A percentile compares a stretch with the other conserved stretches of the same genome.
These are phyloP conservation scores for Hyperoplus immaculatus DNA, from an alignment of 2,797 vertebrate species.

Conservation along the genomic window DNA sequence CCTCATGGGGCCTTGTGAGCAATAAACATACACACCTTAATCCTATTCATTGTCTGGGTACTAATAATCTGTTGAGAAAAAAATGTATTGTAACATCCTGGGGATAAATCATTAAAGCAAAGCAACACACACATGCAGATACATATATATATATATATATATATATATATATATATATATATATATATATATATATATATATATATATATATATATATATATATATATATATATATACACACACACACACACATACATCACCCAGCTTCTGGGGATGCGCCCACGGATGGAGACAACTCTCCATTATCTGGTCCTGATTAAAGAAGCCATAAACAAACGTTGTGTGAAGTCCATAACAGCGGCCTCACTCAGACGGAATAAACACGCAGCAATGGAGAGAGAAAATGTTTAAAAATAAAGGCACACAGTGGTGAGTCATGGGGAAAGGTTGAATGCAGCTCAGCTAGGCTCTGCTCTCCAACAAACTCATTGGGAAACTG, in stretches of 20 bases:
- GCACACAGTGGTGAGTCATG: conserved; percentile 79
- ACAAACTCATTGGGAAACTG: conserved; percentile 69
- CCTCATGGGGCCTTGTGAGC: conserved; percentile 28
- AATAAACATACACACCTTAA: conserved; percentile 51
- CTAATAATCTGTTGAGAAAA: conserved; percentile 35
- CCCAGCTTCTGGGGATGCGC: conserved; percentile 67
- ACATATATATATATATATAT: neutral
- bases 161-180: conserved; percentile 1
- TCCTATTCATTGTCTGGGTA: conserved; percentile 37
- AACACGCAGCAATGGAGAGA: conserved; percentile 71
- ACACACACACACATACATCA: conserved; percentile 18
- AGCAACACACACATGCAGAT: conserved; percentile 5
- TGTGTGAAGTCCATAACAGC: conserved; percentile 80
- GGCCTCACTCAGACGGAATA: conserved; percentile 76
- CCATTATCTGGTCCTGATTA: conserved; percentile 81
- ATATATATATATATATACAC: neutral
- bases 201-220: neutral
- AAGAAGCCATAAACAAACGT: conserved; percentile 80
- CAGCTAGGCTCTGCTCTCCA: conserved; percentile 74
- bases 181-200: neutral
- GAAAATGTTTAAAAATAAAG: conserved; percentile 84
- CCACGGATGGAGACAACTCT: conserved; percentile 62
- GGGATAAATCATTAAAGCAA: conserved; percentile 32
- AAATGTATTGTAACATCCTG: conserved; percentile 50
- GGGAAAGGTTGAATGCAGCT: conserved; percentile 78